phyloP scores from a whole-genome alignment of 2,888 invertebrate species.

The Eristalinus aeneus region DNA sequence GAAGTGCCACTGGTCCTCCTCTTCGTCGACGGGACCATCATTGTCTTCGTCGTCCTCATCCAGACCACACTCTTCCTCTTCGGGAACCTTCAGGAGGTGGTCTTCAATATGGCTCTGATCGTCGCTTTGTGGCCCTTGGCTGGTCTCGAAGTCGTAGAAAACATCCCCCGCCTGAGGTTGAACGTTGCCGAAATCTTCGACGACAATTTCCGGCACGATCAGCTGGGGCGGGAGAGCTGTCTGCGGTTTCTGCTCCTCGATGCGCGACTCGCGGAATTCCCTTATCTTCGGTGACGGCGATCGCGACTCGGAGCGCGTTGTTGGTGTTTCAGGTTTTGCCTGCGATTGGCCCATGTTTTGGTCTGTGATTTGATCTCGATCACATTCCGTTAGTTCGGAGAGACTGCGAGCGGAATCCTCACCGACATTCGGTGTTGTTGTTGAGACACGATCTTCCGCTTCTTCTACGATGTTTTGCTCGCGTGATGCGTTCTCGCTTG shows the following conservation, averaged over 20 bases:
- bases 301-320: slow-evolving; percentile 31
- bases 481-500: slow-evolving; percentile 39
- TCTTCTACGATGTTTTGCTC: slow-evolving; percentile 30
- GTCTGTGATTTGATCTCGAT: slow-evolving; percentile 72
- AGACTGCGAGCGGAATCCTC: slow-evolving; percentile 14
- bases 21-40: slow-evolving; percentile 38
- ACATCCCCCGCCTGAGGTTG: slow-evolving; percentile 73
- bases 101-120: slow-evolving; percentile 63
- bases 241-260: slow-evolving; percentile 67
- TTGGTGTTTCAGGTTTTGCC: slow-evolving; percentile 62
- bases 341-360: slow-evolving; percentile 72
- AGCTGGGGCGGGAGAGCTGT: slow-evolving; percentile 38
- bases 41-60: slow-evolving; percentile 35
- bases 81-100: slow-evolving; percentile 72
- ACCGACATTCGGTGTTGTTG: slow-evolving; percentile 50
- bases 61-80: slow-evolving; percentile 67
- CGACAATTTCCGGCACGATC: slow-evolving; percentile 77
- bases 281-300: slow-evolving; percentile 64
- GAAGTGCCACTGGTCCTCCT: slow-evolving; percentile 72
- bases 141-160: slow-evolving; percentile 76
- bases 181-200: slow-evolving; percentile 76
- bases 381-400: slow-evolving; percentile 74
- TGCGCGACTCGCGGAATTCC: slow-evolving; percentile 76
- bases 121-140: slow-evolving; percentile 4
- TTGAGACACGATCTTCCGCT: background rate